Evolutionary conservation across 2,888 invertebrate species (phyloP), one percentile per base, ranked within the genome.

Genomic region (Iselma pallidipennis): DNA sequence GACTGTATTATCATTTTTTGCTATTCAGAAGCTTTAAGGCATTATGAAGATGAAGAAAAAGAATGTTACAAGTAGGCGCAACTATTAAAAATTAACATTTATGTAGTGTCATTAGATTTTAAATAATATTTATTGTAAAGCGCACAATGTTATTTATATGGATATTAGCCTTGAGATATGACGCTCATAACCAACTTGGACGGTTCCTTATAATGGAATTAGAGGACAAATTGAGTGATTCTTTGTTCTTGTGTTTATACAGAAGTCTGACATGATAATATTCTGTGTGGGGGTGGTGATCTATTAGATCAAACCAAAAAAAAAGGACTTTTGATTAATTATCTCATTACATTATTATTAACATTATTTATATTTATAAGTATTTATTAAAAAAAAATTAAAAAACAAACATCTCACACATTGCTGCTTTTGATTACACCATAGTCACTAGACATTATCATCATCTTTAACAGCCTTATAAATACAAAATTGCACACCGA

Each of bases 91-190:
- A 45, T 37, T 53, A 50, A 57, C 42, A 51, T 51, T 51, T 48
- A 61, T 56, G 29, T 55, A 42, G 31, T 45, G 54, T 55, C 45
- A 49, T 55, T 57, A 57, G 50, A 51, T 57, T 55, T 61, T 57
- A 49, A 57, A 61, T 55, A 53, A 33, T 56, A 57, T 57, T 21
- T 45, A 45, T 49, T 53, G 48, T 56, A 61, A 61, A 61, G 48
- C 61, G 61, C 61, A 53, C 57, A 57, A 61, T 31, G 49, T 50
- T 49, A 56, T 63, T 63, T 59, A 63, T 63, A 63, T 63, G 63
- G 63, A 29, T 56, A 63, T 56, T 56, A 56, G 42, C 63, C 63
- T 63, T 63, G 63, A 49, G 26, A 48, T 28, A 25, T 56, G 63
- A 55, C 52, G 45, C 45, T 45, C 21, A 49, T 55, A 48, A 55